Conservation (phyloP, 1,140 invertebrate genomes). For the Trachymyrmex cornetzi region DNA sequence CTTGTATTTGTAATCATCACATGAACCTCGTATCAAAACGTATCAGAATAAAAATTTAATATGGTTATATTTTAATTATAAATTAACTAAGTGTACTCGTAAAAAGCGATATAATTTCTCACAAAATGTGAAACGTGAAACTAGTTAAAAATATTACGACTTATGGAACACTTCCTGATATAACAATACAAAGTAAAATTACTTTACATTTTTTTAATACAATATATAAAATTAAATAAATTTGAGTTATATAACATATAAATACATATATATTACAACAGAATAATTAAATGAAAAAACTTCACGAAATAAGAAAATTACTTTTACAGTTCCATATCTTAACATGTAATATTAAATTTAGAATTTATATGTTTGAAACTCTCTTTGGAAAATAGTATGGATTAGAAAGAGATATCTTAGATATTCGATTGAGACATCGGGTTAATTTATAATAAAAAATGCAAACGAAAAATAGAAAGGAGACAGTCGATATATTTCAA, state of each 20-base stretch:
- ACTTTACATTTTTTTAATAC: not conserved
- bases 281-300: not conserved
- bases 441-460: constrained; percentile 3
- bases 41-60: not conserved
- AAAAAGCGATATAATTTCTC: not conserved
- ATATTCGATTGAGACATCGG: constrained; percentile 1
- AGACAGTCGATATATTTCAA: constrained; percentile 31
- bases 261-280: too few relatives aligned
- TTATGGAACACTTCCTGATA: not conserved
- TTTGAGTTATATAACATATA: too few relatives aligned
- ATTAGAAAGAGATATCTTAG: not conserved
- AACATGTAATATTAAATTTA: not conserved
- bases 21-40: not conserved
- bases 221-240: not conserved
- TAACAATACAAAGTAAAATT: too few relatives aligned
- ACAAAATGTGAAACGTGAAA: not conserved
- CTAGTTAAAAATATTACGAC: not conserved
- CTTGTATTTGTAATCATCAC: not conserved
- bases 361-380: constrained; percentile 15
- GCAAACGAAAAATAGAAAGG: not conserved
- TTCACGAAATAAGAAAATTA: not conserved
- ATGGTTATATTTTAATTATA: not conserved
- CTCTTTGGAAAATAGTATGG: not conserved
- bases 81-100: not conserved
- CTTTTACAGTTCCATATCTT: not conserved